Percentiles rank a stretch among this genome's conserved stretches.
Evolutionary conservation across 1,140 invertebrate genomes (phyloP).

Genomic region (Microvelia longipes): DNA sequence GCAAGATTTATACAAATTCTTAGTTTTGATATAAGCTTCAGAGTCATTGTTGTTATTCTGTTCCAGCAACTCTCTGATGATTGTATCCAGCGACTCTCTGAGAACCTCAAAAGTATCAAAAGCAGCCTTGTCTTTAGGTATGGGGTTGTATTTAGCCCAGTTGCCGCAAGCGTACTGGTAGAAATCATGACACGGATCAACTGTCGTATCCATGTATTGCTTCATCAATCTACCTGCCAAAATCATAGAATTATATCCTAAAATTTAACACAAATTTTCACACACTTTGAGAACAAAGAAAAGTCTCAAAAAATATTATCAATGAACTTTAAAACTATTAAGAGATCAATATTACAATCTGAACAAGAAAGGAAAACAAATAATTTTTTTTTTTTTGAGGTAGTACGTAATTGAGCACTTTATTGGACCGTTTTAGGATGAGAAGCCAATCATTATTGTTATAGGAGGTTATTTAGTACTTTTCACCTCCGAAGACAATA

Average conservation of each 20-base stretch:
- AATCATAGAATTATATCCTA: too few species aligned
- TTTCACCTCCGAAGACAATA: too few species aligned
- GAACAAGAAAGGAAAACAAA: too few species aligned
- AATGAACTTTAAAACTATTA: too few species aligned
- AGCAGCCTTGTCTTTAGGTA: slow-evolving; percentile 65
- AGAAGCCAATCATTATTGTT: too few species aligned
- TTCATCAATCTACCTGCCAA: slow-evolving; percentile 38
- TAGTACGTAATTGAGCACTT: too few species aligned
- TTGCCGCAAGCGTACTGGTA: slow-evolving; percentile 81
- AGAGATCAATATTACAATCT: background rate
- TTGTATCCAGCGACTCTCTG: slow-evolving; percentile 52
- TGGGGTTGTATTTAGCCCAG: slow-evolving; percentile 66
- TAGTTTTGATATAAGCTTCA: slow-evolving; percentile 52
- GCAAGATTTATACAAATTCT: slow-evolving; percentile 66
- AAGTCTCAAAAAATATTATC: too few species aligned
- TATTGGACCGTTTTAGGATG: too few species aligned
- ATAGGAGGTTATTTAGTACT: too few species aligned
- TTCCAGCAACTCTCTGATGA: slow-evolving; percentile 50
- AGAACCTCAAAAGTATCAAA: slow-evolving; percentile 71
- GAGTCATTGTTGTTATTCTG: slow-evolving; percentile 26
- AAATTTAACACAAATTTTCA: too few species aligned
- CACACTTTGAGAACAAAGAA: too few species aligned
- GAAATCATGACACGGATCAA: slow-evolving; percentile 79
- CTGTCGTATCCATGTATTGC: slow-evolving; percentile 56
- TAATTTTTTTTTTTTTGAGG: too few species aligned